Evolutionary conservation across 1,140 invertebrate genomes (phyloP), one percentile per base, ranked within the genome.

Genomic region (Lordiphosa clarofinis): DNA sequence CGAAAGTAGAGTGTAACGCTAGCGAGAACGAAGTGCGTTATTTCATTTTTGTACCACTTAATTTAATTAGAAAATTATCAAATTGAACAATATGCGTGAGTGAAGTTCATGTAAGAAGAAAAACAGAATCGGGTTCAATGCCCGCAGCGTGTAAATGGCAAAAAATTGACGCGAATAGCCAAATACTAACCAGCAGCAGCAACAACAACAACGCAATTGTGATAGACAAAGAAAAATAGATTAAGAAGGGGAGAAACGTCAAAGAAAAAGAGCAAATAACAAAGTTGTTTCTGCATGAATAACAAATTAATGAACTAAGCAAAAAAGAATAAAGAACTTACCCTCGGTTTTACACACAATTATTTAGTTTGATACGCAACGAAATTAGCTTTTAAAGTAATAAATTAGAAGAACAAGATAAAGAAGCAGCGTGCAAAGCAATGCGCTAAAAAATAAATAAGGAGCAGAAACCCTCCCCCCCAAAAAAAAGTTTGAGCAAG

Each of bases 201-300:
- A 76, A 75, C 56, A 70, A 56, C 56, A 81, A 84, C 76, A 84
- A 84, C 78, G 78, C 78, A 84, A 84, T 84, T 84, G 78, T 84
- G 73, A 84, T 84, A 84, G 78, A 84, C 78, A 84, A 84, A 84
- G 78, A 86, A 84, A 84, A 84, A 84, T 82, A 82, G 73, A 82
- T 82, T 84, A 82, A 69, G 70, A 54, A 47, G 57, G 48, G 56
- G 67, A 73, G 55, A 72, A 60, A 64, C 39, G 55, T 57, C 56
- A 52, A 35, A 36, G 55, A 54, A 40, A 54, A 40, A 67, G 50
- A 35, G 21, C 38, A 38, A 54, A 66, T 63, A 49, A 52, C 44
- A 43, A 59, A 68, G 52, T 68, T 50, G 15, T 48, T 47, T 48
- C 47, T 42, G 57, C 57, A 56, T 48, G 58, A 61, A 56, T 48